Base-by-base conservation (phyloP, 2,888 invertebrate genomes). In the Hirtodrosophila alboralis region DNA sequence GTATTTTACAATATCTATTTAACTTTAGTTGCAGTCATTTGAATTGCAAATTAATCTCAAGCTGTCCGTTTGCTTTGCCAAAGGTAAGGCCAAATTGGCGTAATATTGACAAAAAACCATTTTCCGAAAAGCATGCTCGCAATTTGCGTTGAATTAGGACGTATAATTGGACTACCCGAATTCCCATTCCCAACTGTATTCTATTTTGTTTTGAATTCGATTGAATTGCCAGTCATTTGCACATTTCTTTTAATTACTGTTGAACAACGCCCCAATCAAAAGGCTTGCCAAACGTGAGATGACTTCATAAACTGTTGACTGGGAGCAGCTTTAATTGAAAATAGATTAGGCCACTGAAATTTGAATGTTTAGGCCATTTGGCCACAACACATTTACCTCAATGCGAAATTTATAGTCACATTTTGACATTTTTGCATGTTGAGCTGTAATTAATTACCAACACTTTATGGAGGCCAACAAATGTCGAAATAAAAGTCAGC, bases 11-110 rank as follows among this genome's bases (percentile, higher is more conserved):
- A 71, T 81, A 83, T 84, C 77, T 80, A 76, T 83, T 84, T 84
- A 84, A 65, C 74, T 84, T 79, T 72, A 66, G 75, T 75, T 61
- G 70, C 63, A 75, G 66, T 75, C 77, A 72, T 74, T 86, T 86
- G 66, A 76, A 75, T 86, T 73, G 62, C 68, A 84, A 86, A 83
- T 86, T 86, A 83, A 80, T 83, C 72, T 74, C 60, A 45, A 56
- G 63, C 57, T 57, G 41, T 59, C 60, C 12, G 37, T 37, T 14
- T 30, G 9, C 8, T 10, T 53, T 49, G 34, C 21, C 45, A 72
- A 56, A 73, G 62, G 49, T 62, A 58, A 40, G 28, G 37, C 28
- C 28, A 37, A 65, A 60, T 71, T 65, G 41, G 14, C 36, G 44
- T 43, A 33, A 53, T 57, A 53, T 60, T 70, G 40, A 14, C 54